Evolutionary conservation across 2,888 invertebrate genomes (phyloP), one percentile per base, ranked within the genome.

Genomic region (Drosophila pseudotalamancana): DNA sequence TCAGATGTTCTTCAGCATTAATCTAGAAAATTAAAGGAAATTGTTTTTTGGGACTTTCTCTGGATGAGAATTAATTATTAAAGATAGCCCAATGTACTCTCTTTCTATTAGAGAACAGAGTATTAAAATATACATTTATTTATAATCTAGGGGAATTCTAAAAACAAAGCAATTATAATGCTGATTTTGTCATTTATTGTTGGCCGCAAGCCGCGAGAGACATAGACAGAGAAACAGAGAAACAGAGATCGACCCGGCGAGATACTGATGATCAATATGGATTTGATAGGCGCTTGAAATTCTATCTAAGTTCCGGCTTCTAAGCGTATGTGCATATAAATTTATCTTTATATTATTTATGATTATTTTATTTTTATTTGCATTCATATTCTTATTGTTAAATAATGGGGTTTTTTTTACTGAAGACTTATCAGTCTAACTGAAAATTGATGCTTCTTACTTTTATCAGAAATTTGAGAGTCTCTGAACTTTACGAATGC

Each of bases 241-340:
- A 14, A 16, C 6, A 21, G 23, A 9, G 27, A 19, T 43, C 25
- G n/a, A 6, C 3, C 27, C 25, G n/a, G 21, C 8, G 11, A 43
- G 16, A n/a, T 43, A 3, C 18, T 14, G 19, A 11, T 19, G n/a
- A 16, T 16, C 25, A 12, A 0, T 14, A 14, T 12, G 27, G 11
- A 5, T 23, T 19, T 45, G 29, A 48, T 46, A 51, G 50, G 61
- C 63, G 43, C 50, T 63, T 27, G 42, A 54, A n/a, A 48, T 56
- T 60, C 46, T 45, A 35, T 63, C 45, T 55, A 48, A 81, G 71
- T 81, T 81, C 87, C 81, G 87, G 85, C 64, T 87, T 34, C 37
- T 66, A 68, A 68, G 11, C 61, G 63, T 65, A 77, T 84, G 69
- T 72, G 82, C 70, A 72, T 84, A 76, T 48, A 16, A 54, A 51